Evolutionary conservation across 2,797 vertebrate species (phyloP), one percentile per base, ranked within the genome.

Genomic region (Anniella stebbinsi): DNA sequence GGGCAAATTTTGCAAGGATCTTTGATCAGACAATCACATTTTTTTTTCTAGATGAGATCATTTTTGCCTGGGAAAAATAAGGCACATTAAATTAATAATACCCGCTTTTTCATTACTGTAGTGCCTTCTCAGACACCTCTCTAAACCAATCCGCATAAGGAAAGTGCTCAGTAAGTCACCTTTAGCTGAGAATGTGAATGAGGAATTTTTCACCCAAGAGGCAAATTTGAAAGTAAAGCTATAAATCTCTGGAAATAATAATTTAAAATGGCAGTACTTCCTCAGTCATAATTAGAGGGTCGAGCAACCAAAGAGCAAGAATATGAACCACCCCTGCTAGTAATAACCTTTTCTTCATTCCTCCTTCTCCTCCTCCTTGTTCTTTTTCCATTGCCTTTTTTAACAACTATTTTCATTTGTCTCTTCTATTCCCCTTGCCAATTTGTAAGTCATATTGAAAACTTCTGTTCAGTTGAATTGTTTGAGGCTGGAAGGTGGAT

Each of bases 371-470:
- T 88, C 0, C 0, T 51, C 4, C 12, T 41, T 12, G 2, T 4
- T 90, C 87, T 83, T 76, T 28, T 84, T 1, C 28, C 1, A 1
- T 12, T 89, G 15, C 67, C 30, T 66, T 41, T 0, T 3, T 1
- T 87, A 7, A 63, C 0, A 84, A 67, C 36, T 18, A 25, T 28
- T 85, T 88, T 86, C 30, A 30, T 48, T 94, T 15, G 67, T 10
- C 80, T 2, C 11, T 83, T 0, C 13, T n/a, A 0, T n/a, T 0
- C 0, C 78, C 0, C 25, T 51, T 57, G 54, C 60, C 88, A 1
- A 7, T 3, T 83, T 82, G 25, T 63, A 21, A 70, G 3, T 12
- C 3, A 2, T 1, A 72, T 38, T 85, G 5, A 3, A 57, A 86
- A 51, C 0, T 0, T 51, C 0, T 13, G 1, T 88, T 60, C 36